These are phyloP conservation scores for Rhyacichthys aspro DNA, from an alignment of 2,797 vertebrate species.

Conservation along the genomic window DNA sequence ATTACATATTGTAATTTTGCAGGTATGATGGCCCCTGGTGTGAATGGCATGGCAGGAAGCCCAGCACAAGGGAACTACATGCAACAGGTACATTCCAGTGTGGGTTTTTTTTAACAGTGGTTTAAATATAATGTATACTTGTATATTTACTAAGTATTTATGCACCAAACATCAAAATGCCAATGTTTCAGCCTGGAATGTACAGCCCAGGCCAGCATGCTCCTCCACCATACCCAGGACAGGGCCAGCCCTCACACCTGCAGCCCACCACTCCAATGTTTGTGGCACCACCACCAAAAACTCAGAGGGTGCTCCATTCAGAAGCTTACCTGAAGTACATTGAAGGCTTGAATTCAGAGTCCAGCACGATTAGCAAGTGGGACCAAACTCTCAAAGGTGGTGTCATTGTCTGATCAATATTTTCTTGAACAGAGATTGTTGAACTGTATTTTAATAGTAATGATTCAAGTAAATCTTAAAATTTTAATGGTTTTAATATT, in stretches of 20 bases:
- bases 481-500: background rate
- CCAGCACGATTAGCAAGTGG: constrained; percentile 95
- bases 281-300: constrained; percentile 95
- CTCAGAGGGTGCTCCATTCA: constrained; percentile 95
- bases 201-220: constrained; percentile 91
- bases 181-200: constrained; percentile 85
- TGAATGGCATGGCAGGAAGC: constrained; percentile 91
- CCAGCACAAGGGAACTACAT: constrained; percentile 88
- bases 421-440: too few relatives aligned
- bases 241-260: constrained; percentile 86
- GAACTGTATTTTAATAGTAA: background rate
- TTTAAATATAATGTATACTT: background rate
- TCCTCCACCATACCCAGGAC: constrained; percentile 95
- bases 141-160: background rate
- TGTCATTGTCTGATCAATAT: background rate
- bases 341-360: constrained; percentile 94
- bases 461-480: too few relatives aligned
- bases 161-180: background rate
- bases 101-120: background rate
- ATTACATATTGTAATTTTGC: background rate
- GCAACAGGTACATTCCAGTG: constrained; percentile 85
- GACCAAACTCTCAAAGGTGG: constrained; percentile 95
- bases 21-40: constrained; percentile 83
- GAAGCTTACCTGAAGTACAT: constrained; percentile 99
- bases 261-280: constrained; percentile 95